Percentiles rank a stretch among this genome's conserved stretches.
phyloP scores from a whole-genome alignment of 2,797 vertebrate genomes.

The Alcedo atthis region DNA sequence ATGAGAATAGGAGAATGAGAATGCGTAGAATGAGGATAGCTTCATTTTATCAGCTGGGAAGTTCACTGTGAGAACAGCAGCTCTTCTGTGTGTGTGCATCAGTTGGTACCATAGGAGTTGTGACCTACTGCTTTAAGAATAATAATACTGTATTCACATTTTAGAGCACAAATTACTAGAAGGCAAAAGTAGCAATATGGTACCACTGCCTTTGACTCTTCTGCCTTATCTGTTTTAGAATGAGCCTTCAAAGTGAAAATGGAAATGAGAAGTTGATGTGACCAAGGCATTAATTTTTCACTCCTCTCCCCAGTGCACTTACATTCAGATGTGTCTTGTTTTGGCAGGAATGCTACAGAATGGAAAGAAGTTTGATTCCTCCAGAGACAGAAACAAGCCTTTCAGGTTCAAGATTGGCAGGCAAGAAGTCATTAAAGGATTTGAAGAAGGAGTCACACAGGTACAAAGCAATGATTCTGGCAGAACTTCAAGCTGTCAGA shows the following conservation, averaged over 20 bases:
- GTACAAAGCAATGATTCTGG: conserved; percentile 72
- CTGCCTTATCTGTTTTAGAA: neutral
- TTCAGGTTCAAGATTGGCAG: conserved; percentile 97
- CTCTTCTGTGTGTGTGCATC: neutral
- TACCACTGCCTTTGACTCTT: neutral
- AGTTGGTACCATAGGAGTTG: neutral
- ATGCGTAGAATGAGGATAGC: neutral
- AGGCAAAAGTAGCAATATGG: neutral
- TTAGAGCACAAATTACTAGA: neutral
- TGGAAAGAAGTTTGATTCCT: conserved; percentile 99
- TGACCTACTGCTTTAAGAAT: neutral
- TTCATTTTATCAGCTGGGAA: neutral
- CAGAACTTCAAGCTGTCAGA: neutral
- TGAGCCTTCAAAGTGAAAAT: neutral
- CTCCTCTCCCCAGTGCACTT: neutral
- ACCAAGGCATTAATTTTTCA: neutral
- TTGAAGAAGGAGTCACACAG: conserved; percentile 97
- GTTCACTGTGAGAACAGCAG: neutral
- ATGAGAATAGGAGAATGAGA: neutral
- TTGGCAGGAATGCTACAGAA: conserved; percentile 96
- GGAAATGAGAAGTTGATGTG: neutral
- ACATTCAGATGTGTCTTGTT: conserved; percentile 39
- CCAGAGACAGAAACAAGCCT: conserved; percentile 98
- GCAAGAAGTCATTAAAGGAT: conserved; percentile 97
- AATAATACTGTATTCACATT: neutral